Conservation (phyloP, 2,113 vertebrate genomes). For the Ondatra zibethicus region DNA sequence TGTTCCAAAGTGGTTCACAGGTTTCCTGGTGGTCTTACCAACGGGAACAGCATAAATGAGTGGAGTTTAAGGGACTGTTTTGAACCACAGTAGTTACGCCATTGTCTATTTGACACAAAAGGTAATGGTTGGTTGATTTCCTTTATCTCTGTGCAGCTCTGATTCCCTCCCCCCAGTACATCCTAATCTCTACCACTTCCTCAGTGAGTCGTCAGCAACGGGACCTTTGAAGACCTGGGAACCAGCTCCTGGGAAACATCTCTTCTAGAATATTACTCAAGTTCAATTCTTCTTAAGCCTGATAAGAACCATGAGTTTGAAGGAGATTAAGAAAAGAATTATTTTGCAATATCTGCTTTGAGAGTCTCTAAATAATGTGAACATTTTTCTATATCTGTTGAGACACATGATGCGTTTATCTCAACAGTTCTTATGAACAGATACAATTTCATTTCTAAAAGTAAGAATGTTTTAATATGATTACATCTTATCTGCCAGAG, state of each 20-base stretch:
- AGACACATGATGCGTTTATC: conserved; percentile 41
- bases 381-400: conserved; percentile 63
- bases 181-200: conserved; percentile 91
- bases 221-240: conserved; percentile 90
- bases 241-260: conserved; percentile 90
- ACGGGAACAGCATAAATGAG: conserved; percentile 91
- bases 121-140: conserved; percentile 98
- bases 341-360: conserved; percentile 83
- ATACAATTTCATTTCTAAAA: conserved; percentile 5
- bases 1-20: conserved; percentile 90
- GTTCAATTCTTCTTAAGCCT: conserved; percentile 88
- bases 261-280: conserved; percentile 96
- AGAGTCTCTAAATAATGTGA: conserved; percentile 77
- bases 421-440: conserved; percentile 33
- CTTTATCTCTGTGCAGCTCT: conserved; percentile 91
- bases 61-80: conserved; percentile 91
- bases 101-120: conserved; percentile 96
- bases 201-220: conserved; percentile 94
- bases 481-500: conserved; percentile 6
- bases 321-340: conserved; percentile 80
- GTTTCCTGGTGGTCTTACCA: conserved; percentile 98
- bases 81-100: conserved; percentile 92
- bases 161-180: conserved; percentile 82
- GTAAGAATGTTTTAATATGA: neutral
- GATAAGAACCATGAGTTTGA: conserved; percentile 83